Evolutionary conservation across 2,113 vertebrate species (phyloP).

Genomic region (Archilochus colubris): DNA sequence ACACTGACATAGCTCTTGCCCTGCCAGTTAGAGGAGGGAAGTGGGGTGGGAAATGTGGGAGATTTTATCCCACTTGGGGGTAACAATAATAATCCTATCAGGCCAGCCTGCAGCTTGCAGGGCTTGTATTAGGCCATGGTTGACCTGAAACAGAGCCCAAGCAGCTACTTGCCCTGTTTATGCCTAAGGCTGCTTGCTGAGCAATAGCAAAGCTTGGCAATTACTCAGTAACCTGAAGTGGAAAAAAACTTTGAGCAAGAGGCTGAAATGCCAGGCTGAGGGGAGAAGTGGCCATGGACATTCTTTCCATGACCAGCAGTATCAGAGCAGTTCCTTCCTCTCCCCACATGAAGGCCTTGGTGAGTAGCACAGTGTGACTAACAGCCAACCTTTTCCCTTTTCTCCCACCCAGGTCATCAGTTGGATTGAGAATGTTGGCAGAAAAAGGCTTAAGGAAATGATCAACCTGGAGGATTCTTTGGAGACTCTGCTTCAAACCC

Average conservation of each 20-base stretch:
- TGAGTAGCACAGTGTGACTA: slow-evolving; percentile 3
- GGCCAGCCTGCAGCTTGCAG: neutral
- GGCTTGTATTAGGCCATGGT: neutral
- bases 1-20: neutral
- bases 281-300: neutral
- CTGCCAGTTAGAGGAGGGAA: neutral
- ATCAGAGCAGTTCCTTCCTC: neutral
- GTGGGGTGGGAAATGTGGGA: neutral
- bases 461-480: slow-evolving; percentile 77
- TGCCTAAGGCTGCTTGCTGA: slow-evolving; percentile 28
- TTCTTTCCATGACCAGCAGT: neutral
- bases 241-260: slow-evolving; percentile 16
- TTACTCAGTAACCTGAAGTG: neutral
- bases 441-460: slow-evolving; percentile 75
- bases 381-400: neutral
- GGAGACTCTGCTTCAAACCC: slow-evolving; percentile 77
- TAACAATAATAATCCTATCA: neutral
- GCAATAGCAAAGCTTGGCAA: slow-evolving; percentile 9
- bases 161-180: slow-evolving; percentile 32
- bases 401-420: slow-evolving; percentile 79
- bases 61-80: neutral
- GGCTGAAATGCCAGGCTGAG: neutral
- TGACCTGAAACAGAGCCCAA: neutral
- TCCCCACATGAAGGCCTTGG: neutral
- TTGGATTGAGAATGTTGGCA: slow-evolving; percentile 86